Percentiles rank a stretch among this genome's conserved stretches.
Conservation (phyloP, 2,113 vertebrate species). For the Loxodonta africana region DNA sequence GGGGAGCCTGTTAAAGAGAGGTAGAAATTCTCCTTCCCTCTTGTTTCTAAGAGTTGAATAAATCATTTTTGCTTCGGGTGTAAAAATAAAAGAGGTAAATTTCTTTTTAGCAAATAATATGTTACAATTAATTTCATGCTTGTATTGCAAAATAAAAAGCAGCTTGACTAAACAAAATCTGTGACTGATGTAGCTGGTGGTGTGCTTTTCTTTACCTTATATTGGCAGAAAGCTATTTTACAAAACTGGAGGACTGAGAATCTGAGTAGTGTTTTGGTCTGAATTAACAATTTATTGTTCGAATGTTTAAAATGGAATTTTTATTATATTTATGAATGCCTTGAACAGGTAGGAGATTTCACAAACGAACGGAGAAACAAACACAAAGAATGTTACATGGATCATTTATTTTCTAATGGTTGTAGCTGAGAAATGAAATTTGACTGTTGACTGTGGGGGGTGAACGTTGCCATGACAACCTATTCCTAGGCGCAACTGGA, state of each 20-base stretch:
- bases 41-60: constrained; percentile 33
- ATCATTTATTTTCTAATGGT: constrained; percentile 82
- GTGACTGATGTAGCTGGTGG: constrained; percentile 40
- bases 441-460: constrained; percentile 79
- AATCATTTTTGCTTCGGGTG: not conserved
- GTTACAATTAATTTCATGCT: constrained; percentile 55
- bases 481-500: constrained; percentile 73
- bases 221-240: constrained; percentile 62
- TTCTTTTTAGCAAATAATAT: constrained; percentile 57
- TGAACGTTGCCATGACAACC: constrained; percentile 77
- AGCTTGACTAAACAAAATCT: constrained; percentile 66
- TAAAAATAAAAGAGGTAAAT: constrained; percentile 46
- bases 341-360: constrained; percentile 68
- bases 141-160: constrained; percentile 45
- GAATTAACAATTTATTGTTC: constrained; percentile 73
- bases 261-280: constrained; percentile 38
- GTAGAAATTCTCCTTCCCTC: not conserved
- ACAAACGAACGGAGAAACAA: constrained; percentile 64
- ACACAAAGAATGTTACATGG: constrained; percentile 73
- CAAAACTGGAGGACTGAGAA: constrained; percentile 24
- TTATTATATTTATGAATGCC: constrained; percentile 53
- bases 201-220: constrained; percentile 4
- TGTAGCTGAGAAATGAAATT: constrained; percentile 80
- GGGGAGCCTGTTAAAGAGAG: not conserved
- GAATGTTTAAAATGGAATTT: constrained; percentile 60